These are phyloP conservation scores for Heliconius hewitsoni DNA, from an alignment of 1,140 invertebrate genomes.

Conservation along the genomic window DNA sequence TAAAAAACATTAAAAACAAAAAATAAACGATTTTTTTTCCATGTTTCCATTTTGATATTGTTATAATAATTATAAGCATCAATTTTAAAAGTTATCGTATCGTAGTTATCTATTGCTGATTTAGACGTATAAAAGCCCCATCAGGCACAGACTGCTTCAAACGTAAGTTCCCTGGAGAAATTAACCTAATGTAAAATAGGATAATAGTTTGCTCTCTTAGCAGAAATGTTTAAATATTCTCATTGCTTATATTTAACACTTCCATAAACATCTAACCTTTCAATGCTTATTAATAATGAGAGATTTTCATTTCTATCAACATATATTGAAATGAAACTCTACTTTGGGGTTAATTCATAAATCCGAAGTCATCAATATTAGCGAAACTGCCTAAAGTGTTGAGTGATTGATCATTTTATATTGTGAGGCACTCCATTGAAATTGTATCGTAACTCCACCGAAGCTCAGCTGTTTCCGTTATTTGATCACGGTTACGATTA, in stretches of 20 bases:
- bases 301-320: background rate
- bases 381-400: slow-evolving; percentile 22
- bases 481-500: slow-evolving; percentile 11
- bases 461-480: slow-evolving; percentile 23
- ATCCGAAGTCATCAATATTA: slow-evolving; percentile 31
- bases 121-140: background rate
- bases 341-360: background rate
- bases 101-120: background rate
- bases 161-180: background rate
- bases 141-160: slow-evolving; percentile 3
- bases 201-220: slow-evolving; percentile 2
- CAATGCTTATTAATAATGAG: background rate
- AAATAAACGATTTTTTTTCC: background rate
- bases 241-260: background rate
- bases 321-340: background rate
- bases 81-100: background rate
- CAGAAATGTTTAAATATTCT: background rate
- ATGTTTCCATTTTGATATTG: background rate
- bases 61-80: background rate
- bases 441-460: slow-evolving; percentile 31
- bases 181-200: slow-evolving; percentile 12
- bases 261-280: background rate
- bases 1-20: background rate
- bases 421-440: slow-evolving; percentile 35
- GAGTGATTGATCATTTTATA: slow-evolving; percentile 36